Base-by-base conservation (phyloP, 92 coral and sea anemone species). In the Bergia puertoricense region DNA sequence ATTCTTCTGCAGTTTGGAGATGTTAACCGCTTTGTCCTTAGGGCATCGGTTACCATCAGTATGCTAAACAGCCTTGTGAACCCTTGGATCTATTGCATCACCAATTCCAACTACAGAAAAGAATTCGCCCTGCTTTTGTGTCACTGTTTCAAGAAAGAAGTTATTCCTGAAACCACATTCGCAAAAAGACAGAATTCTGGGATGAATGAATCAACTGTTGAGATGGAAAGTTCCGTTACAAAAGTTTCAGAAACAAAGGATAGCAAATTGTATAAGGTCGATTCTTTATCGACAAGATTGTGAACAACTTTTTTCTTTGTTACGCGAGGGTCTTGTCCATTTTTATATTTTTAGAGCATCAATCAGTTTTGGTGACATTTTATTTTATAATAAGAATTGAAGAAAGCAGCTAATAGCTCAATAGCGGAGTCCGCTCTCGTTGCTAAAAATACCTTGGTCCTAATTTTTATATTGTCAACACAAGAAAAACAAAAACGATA, bases 71-170 rank as follows among this genome's bases (percentile, higher is more conserved):
- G 79, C 51, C 16, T 75, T n/a, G 46, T 75, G n/a, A 75, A 75
- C n/a, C 79, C 79, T 1, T 75, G 79, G 50, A 39, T 75, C 79
- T 75, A 75, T 15, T 75, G 30, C 79, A 42, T 75, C 79, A 75
- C 79, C 6, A 41, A 75, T 41, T 38, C 23, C 79, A 75, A 75
- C 30, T 41, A 41, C 79, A 41, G 51, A 44, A 41, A 22, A 39
- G 46, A 75, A n/a, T 75, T 75, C 37, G 46, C 30, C 7, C 51
- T 40, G 10, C 46, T 75, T 16, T 39, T 75, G 23, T 75, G 79
- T 41, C 79, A 18, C 0, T 39, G 77, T 36, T 13, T 15, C 40
- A 74, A 42, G 16, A 40, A 18, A 39, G 9, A 37, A 3, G 45
- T 74, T 38, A 74, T 15, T 74, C 79, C 79, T 44, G 22, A 16